Evolutionary conservation across 2,113 vertebrate species (phyloP).

Genomic region (Protobothrops mucrosquamatus): DNA sequence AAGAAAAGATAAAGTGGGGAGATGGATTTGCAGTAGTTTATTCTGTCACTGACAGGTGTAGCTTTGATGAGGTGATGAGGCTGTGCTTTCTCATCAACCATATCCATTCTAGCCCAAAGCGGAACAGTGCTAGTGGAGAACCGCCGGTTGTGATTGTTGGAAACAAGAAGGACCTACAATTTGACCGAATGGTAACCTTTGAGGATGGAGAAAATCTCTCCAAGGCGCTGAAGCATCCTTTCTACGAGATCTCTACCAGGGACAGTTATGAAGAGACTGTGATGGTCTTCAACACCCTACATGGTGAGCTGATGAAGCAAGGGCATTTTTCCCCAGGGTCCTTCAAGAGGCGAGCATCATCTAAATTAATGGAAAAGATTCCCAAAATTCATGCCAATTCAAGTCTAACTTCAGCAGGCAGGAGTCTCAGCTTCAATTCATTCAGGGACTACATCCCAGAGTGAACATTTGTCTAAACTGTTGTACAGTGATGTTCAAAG

Average conservation of each 20-base stretch:
- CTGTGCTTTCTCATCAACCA: conserved; percentile 79
- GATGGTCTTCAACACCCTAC: conserved; percentile 67
- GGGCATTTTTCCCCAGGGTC: conserved; percentile 66
- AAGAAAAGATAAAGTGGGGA: conserved; percentile 82
- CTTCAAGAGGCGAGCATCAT: conserved; percentile 70
- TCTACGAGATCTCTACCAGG: conserved; percentile 73
- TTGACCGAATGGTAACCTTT: conserved; percentile 75
- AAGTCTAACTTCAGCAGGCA: conserved; percentile 41
- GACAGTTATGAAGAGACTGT: conserved; percentile 76
- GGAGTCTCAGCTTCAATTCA: conserved; percentile 73
- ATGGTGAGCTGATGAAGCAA: conserved; percentile 67
- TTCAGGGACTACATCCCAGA: conserved; percentile 72
- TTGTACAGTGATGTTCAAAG: background rate
- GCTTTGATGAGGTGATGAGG: conserved; percentile 78
- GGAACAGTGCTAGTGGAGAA: conserved; percentile 53
- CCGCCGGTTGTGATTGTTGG: conserved; percentile 72
- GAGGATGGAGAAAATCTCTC: conserved; percentile 70
- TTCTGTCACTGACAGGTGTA: conserved; percentile 78
- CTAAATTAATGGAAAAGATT: conserved; percentile 79
- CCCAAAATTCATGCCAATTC: conserved; percentile 74
- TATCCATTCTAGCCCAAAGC: conserved; percentile 63
- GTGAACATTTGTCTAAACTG: conserved; percentile 14
- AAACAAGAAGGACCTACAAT: conserved; percentile 80
- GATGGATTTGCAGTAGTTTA: conserved; percentile 76
- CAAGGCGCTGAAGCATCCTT: conserved; percentile 71